Conservation (phyloP, 2,113 vertebrate species). For the Ia io region DNA sequence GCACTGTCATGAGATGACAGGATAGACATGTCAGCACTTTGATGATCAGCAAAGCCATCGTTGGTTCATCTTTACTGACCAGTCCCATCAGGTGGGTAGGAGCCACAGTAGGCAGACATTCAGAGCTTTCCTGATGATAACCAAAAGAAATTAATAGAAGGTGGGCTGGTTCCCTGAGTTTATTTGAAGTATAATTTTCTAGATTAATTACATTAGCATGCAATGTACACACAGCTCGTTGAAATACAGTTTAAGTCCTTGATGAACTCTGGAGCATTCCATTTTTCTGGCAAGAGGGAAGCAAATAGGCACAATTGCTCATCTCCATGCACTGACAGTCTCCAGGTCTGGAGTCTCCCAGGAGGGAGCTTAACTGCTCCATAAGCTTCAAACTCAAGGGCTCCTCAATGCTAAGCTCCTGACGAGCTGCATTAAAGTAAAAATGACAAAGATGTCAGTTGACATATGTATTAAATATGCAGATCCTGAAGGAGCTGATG, state of each 20-base stretch:
- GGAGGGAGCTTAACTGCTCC: conserved; percentile 83
- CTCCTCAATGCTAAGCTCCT: conserved; percentile 80
- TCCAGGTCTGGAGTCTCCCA: conserved; percentile 75
- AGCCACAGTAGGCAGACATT: background rate
- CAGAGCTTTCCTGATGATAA: conserved; percentile 66
- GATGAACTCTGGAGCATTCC: conserved; percentile 80
- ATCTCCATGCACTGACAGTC: conserved; percentile 80
- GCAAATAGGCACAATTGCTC: conserved; percentile 78
- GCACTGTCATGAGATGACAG: background rate
- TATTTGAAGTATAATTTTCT: conserved; percentile 75
- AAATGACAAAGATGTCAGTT: conserved; percentile 76
- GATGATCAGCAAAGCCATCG: background rate
- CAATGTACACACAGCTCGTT: conserved; percentile 75
- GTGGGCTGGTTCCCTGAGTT: conserved; percentile 68
- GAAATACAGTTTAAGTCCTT: conserved; percentile 79
- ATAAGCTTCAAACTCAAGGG: conserved; percentile 83
- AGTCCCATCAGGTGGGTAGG: background rate
- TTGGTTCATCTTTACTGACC: background rate
- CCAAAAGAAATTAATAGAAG: conserved; percentile 78
- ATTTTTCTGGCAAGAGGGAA: conserved; percentile 77
- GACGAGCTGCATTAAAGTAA: conserved; percentile 74
- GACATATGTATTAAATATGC: conserved; percentile 84
- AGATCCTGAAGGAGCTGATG: conserved; percentile 55
- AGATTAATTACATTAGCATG: conserved; percentile 80
- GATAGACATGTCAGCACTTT: background rate